Evolutionary conservation across 2,797 vertebrate species (phyloP).

Genomic region (Echeneis naucrates): DNA sequence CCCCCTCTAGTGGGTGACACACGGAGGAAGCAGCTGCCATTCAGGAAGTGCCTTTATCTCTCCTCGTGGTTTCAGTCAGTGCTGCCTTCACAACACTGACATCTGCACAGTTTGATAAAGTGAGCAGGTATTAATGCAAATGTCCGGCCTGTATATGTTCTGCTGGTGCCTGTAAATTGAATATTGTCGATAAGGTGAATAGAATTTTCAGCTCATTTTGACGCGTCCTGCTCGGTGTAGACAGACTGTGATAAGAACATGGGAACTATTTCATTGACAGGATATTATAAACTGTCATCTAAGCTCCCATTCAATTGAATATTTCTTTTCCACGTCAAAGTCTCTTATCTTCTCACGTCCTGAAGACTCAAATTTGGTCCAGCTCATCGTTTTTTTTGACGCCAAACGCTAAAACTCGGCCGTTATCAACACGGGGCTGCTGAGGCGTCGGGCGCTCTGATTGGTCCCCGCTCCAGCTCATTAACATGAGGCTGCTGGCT

Average conservation of each 20-base stretch:
- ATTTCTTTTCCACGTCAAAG: background rate
- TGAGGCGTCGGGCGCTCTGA: constrained; percentile 25
- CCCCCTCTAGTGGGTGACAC: constrained; percentile 79
- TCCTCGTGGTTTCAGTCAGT: background rate
- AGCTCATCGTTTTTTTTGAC: background rate
- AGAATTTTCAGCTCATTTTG: constrained; percentile 29
- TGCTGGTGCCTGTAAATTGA: constrained; percentile 47
- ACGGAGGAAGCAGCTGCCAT: constrained; percentile 44
- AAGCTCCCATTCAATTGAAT: background rate
- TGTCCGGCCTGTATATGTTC: constrained; percentile 6
- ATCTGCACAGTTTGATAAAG: constrained; percentile 34
- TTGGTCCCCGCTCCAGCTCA: constrained; percentile 49
- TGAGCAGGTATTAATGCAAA: constrained; percentile 44
- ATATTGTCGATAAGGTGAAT: constrained; percentile 60
- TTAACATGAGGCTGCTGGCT: constrained; percentile 49
- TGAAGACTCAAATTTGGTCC: background rate
- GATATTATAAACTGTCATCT: background rate
- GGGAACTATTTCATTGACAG: constrained; percentile 3
- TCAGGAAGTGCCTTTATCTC: constrained; percentile 7
- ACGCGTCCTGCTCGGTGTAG: constrained; percentile 34
- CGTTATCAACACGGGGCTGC: constrained; percentile 24
- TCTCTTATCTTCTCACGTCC: background rate
- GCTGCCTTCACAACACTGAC: background rate
- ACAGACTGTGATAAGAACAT: constrained; percentile 10
- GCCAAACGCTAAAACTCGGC: too few species aligned